Conservation (phyloP, 2,888 invertebrate species). For the Lepidochrysops patricia region DNA sequence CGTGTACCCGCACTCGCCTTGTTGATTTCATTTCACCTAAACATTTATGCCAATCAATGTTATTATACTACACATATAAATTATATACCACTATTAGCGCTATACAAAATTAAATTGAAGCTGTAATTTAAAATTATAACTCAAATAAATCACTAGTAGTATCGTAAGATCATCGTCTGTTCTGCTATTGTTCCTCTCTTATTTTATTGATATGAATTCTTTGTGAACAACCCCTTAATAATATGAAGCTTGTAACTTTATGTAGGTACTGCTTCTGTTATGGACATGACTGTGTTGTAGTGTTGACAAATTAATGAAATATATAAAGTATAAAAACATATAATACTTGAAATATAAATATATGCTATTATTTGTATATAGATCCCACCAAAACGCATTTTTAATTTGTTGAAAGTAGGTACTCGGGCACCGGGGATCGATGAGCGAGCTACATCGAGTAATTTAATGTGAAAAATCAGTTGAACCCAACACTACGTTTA, state of each 20-base stretch:
- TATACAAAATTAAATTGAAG: slow-evolving; percentile 9
- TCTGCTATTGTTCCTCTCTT: background rate
- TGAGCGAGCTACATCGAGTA: slow-evolving; percentile 31
- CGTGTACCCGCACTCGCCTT: slow-evolving; percentile 72
- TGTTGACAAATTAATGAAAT: slow-evolving; percentile 3
- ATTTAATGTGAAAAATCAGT: slow-evolving; percentile 61
- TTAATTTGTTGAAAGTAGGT: background rate
- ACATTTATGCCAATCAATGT: slow-evolving; percentile 62
- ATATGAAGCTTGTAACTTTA: background rate
- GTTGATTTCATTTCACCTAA: slow-evolving; percentile 73
- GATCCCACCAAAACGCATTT: background rate
- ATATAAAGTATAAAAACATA: background rate
- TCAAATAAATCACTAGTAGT: background rate
- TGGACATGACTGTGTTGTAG: slow-evolving; percentile 2
- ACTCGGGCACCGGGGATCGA: background rate
- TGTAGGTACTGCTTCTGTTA: slow-evolving; percentile 2
- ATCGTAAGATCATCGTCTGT: background rate
- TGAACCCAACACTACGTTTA: slow-evolving; percentile 50
- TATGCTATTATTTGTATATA: background rate
- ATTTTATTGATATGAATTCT: background rate
- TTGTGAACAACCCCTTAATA: background rate
- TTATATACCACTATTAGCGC: slow-evolving; percentile 10
- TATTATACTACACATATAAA: slow-evolving; percentile 17
- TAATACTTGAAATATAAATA: background rate
- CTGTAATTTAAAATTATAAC: background rate